Conservation (phyloP, 1,140 invertebrate species). For the Cryptotermes secundus region DNA sequence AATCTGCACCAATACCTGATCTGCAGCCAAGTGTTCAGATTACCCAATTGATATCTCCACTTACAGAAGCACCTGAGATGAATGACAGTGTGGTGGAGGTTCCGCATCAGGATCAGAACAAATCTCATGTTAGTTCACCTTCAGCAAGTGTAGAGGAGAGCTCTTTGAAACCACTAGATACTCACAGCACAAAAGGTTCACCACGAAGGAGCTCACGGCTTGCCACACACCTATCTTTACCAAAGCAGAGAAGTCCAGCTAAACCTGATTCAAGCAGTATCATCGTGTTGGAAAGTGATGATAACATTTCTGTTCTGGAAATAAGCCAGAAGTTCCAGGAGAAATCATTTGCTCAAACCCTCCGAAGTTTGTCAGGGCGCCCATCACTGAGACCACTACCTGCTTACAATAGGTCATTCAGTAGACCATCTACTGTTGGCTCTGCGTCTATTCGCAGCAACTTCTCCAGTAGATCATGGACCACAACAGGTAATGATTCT, state of each 20-base stretch:
- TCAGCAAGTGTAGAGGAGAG: background rate
- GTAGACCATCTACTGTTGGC: background rate
- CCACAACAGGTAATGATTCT: constrained; percentile 4
- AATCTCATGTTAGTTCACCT: background rate
- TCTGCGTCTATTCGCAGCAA: background rate
- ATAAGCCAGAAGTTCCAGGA: background rate
- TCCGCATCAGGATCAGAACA: background rate
- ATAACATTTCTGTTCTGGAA: background rate
- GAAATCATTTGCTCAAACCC: background rate
- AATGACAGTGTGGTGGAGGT: background rate
- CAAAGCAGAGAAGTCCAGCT: background rate
- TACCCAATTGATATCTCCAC: background rate
- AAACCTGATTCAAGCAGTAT: constrained; percentile 13
- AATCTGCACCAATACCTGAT: background rate
- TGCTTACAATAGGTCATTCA: background rate
- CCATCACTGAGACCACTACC: background rate
- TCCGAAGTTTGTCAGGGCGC: background rate
- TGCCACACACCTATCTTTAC: background rate
- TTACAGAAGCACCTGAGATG: background rate
- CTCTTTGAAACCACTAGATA: background rate
- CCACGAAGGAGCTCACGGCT: background rate
- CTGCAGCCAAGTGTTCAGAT: background rate
- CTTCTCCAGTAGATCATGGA: background rate
- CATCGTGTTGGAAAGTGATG: background rate
- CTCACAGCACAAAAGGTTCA: background rate